These are phyloP conservation scores for Boleophthalmus pectinirostris DNA, from an alignment of 2,113 vertebrate genomes.

Conservation along the genomic window DNA sequence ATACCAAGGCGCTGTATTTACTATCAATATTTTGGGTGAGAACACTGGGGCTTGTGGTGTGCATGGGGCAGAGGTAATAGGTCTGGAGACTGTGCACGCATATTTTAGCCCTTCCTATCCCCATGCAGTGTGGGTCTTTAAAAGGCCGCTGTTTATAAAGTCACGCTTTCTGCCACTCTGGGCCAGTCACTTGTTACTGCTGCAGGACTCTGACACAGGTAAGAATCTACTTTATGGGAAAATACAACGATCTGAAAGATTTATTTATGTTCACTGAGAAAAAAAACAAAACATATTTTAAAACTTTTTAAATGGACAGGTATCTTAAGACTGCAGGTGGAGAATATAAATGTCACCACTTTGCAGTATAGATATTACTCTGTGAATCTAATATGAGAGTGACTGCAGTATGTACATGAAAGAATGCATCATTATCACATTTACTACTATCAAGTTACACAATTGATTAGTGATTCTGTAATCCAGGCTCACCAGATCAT, in stretches of 20 bases:
- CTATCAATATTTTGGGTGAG: slow-evolving; percentile 80
- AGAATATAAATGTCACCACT: background rate
- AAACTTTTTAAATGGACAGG: background rate
- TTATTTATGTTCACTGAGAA: background rate
- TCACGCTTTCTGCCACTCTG: slow-evolving; percentile 44
- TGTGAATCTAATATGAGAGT: background rate
- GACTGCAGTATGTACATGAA: background rate
- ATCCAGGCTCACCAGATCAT: background rate
- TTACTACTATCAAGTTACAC: too few species aligned
- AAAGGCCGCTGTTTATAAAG: slow-evolving; percentile 65
- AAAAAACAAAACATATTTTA: background rate
- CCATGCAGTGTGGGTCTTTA: slow-evolving; percentile 33
- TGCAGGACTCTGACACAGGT: slow-evolving; percentile 54
- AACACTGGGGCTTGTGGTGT: slow-evolving; percentile 37
- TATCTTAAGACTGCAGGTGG: background rate
- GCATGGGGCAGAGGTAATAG: slow-evolving; percentile 17
- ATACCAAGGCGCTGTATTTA: slow-evolving; percentile 70
- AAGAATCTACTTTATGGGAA: slow-evolving; percentile 27
- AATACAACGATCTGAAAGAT: background rate
- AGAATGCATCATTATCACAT: background rate
- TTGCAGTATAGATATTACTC: background rate
- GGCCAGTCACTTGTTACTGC: slow-evolving; percentile 48
- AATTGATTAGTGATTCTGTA: background rate
- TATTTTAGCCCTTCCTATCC: slow-evolving; percentile 48
- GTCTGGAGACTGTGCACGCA: slow-evolving; percentile 24